Percentiles rank a stretch among this genome's conserved stretches.
Conservation (phyloP, 2,113 vertebrate genomes). For the Campylomormyrus tamandua region DNA sequence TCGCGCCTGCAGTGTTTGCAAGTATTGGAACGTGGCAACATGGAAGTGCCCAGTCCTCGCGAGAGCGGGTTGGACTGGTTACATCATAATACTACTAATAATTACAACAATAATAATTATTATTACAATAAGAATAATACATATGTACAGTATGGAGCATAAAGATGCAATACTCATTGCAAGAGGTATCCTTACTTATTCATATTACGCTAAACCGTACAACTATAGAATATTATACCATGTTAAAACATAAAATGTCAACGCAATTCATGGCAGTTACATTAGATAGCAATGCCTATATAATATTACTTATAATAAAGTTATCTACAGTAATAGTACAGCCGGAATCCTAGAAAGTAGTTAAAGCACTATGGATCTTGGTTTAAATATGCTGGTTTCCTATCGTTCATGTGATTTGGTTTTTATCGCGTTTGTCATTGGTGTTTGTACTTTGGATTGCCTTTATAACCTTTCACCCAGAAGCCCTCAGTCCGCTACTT, state of each 20-base stretch:
- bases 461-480: not conserved
- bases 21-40: conserved; percentile 47
- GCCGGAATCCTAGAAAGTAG: not conserved
- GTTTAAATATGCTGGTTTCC: not conserved
- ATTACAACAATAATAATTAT: not conserved
- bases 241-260: not conserved
- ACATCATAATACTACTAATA: not conserved
- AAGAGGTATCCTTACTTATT: not conserved
- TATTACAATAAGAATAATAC: not conserved
- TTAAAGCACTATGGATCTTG: not conserved
- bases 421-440: not conserved
- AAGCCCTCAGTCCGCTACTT: not conserved
- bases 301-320: not conserved
- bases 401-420: not conserved
- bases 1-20: not conserved
- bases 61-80: conserved; percentile 25
- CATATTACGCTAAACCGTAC: not conserved
- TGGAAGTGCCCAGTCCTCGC: conserved; percentile 38
- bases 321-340: not conserved
- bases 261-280: not conserved
- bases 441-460: not conserved
- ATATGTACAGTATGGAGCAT: not conserved
- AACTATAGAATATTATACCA: not conserved
- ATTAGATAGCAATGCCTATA: not conserved
- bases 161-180: not conserved